Conservation (phyloP, 2,113 vertebrate species). For the Proteles cristata region DNA sequence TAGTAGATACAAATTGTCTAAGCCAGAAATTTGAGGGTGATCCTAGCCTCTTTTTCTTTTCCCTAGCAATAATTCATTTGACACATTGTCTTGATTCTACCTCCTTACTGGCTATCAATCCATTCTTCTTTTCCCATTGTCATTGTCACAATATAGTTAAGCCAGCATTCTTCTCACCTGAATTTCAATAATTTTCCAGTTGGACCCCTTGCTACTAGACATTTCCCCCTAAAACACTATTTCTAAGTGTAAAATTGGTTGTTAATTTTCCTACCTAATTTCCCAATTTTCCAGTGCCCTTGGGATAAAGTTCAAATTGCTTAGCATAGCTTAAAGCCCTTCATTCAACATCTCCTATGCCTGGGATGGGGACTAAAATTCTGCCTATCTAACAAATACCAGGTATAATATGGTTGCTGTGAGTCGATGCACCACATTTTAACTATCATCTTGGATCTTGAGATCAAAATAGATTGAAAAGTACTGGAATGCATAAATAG, state of each 20-base stretch:
- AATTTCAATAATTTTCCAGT: not conserved
- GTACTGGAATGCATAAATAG: not conserved
- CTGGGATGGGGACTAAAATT: not conserved
- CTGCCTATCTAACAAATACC: not conserved
- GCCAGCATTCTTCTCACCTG: not conserved
- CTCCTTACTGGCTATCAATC: not conserved
- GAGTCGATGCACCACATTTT: not conserved
- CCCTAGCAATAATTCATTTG: not conserved
- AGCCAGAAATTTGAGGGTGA: not conserved
- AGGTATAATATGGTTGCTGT: not conserved
- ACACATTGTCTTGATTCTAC: not conserved
- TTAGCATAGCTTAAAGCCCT: not conserved
- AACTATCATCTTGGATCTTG: not conserved
- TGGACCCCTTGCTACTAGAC: not conserved
- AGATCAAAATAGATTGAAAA: not conserved
- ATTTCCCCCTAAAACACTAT: not conserved
- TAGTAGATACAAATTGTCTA: not conserved
- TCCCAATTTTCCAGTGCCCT: not conserved
- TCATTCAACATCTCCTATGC: not conserved
- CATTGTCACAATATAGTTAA: not conserved
- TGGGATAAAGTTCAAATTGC: constrained; percentile 24
- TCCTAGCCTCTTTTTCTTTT: not conserved
- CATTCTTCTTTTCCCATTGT: not conserved
- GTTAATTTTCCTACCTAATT: not conserved
- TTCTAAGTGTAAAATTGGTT: constrained; percentile 31